Evolutionary conservation across 2,888 invertebrate species (phyloP).

Genomic region (Anthophora plumipes): DNA sequence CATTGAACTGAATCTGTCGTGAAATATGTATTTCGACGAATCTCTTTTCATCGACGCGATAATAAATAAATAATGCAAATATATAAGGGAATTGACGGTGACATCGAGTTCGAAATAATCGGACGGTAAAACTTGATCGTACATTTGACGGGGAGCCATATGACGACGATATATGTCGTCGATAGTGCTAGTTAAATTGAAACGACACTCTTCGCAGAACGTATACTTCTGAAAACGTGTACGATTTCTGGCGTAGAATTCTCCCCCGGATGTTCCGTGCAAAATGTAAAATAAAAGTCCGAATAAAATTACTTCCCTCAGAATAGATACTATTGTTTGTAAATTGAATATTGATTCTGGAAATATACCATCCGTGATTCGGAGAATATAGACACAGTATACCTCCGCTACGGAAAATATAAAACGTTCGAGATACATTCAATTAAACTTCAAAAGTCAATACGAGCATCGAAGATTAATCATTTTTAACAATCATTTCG

Average conservation of each 20-base stretch:
- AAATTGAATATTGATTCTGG: no score
- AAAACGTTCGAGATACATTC: no score
- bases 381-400: no score
- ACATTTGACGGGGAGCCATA: slow-evolving; percentile 21
- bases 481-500: no score
- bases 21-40: no score
- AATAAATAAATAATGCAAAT: slow-evolving; percentile 34
- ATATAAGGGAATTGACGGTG: slow-evolving; percentile 20
- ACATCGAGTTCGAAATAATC: slow-evolving; percentile 36
- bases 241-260: neutral
- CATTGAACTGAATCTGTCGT: no score
- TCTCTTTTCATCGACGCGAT: neutral
- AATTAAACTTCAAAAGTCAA: no score
- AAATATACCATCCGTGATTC: no score
- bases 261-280: neutral
- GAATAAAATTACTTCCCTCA: neutral
- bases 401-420: no score
- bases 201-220: slow-evolving; percentile 16
- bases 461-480: no score
- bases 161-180: slow-evolving; percentile 28
- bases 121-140: slow-evolving; percentile 45
- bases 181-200: slow-evolving; percentile 51
- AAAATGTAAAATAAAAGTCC: slow-evolving; percentile 12
- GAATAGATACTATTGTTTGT: neutral
- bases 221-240: slow-evolving; percentile 7